These are phyloP conservation scores for Lepus timidus DNA, from an alignment of 2,113 vertebrate genomes.

Conservation along the genomic window DNA sequence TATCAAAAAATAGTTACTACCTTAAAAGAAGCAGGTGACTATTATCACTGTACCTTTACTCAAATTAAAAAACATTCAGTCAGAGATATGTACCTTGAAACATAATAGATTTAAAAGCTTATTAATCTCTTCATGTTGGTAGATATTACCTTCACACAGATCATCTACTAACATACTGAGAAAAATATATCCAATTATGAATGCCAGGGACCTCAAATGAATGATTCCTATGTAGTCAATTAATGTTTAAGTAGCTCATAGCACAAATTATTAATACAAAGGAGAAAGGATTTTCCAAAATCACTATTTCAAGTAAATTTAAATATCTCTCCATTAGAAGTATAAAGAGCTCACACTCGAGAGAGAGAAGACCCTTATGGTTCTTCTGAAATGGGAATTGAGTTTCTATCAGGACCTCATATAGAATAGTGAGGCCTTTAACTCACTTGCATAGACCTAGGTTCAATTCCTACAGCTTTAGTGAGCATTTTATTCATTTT, in stretches of 20 bases:
- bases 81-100: conserved; percentile 59
- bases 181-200: conserved; percentile 50
- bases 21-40: conserved; percentile 70
- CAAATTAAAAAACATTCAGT: conserved; percentile 66
- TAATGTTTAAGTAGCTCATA: conserved; percentile 70
- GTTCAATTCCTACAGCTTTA: neutral
- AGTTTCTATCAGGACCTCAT: neutral
- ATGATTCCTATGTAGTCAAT: conserved; percentile 75
- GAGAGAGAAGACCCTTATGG: neutral
- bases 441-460: neutral
- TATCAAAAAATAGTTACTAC: conserved; percentile 4
- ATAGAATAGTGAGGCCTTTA: neutral
- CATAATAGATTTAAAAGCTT: conserved; percentile 66
- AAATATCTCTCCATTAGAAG: neutral
- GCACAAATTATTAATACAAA: neutral
- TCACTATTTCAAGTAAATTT: conserved; percentile 66
- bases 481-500: neutral
- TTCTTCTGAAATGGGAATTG: neutral
- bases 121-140: conserved; percentile 22
- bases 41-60: conserved; percentile 68
- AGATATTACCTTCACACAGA: conserved; percentile 63
- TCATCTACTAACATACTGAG: conserved; percentile 60
- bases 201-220: conserved; percentile 49
- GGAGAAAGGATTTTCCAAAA: conserved; percentile 67
- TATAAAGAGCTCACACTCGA: neutral